Conservation (phyloP, 2,113 vertebrate species). For the Myrmophylax atrothorax region DNA sequence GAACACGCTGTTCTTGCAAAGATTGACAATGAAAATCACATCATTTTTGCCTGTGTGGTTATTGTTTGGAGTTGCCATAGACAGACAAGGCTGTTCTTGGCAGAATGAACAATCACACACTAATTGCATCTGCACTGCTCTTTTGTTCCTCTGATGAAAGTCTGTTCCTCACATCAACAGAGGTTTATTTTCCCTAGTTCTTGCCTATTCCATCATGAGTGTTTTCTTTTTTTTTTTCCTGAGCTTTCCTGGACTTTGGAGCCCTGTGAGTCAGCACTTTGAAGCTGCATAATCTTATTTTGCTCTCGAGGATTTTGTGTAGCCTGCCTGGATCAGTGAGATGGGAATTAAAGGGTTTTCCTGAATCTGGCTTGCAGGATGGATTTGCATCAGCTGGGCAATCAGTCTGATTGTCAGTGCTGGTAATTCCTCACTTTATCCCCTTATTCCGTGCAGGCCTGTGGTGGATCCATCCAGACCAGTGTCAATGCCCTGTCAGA, state of each 20-base stretch:
- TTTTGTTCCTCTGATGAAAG: background rate
- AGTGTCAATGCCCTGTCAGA: constrained; percentile 83
- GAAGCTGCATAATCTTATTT: background rate
- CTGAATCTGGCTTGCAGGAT: background rate
- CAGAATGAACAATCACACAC: rapidly evolving
- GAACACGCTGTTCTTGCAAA: background rate
- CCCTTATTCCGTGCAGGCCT: constrained; percentile 78
- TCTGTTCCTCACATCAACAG: background rate
- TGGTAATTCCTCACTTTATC: rapidly evolving
- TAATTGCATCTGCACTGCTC: background rate
- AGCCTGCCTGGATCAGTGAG: background rate
- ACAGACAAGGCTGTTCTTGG: background rate
- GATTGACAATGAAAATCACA: rapidly evolving
- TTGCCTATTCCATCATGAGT: background rate
- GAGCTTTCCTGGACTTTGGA: background rate
- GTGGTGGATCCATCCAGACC: constrained; percentile 97
- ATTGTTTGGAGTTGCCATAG: background rate
- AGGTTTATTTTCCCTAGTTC: background rate
- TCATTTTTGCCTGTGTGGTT: rapidly evolving
- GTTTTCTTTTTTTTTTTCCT: background rate
- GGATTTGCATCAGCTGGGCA: background rate
- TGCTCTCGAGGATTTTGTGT: background rate
- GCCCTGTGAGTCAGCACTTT: background rate
- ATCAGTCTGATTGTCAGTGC: background rate
- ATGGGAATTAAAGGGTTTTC: background rate